Evolutionary conservation across 1,140 invertebrate species (phyloP), one percentile per base, ranked within the genome.

Genomic region (Aphelinus certus): DNA sequence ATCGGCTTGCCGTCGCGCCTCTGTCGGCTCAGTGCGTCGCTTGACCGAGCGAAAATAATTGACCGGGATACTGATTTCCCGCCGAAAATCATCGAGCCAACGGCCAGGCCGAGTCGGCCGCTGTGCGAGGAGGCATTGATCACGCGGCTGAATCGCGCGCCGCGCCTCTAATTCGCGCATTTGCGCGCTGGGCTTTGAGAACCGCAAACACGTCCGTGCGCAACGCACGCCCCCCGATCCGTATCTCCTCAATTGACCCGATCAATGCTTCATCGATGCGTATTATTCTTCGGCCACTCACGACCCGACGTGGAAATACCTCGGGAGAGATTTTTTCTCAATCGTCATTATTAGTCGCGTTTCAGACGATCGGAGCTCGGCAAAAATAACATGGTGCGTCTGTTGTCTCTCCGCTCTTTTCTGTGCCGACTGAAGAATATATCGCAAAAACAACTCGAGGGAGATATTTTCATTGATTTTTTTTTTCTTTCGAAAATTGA

Each of bases 1-100:
- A 64, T 65, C 71, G 57, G 71, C 56, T 67, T 67, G 64, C 67
- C 61, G 65, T 73, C 67, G 64, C 64, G 67, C 56, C 26, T 66
- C 71, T 45, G 45, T 55, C 58, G 62, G 62, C 57, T 61, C 51
- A 10, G 68, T 26, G 56, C 6, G 56, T 48, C 42, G 51, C 9
- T 53, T 63, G 63, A 58, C 51, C 53, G 47, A 65, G 56, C 26
- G 42, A 66, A 67, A 73, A 73, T 73, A 73, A 73, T 66, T 66
- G 10, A 46, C 10, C 61, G 45, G 43, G 1, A 46, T 63, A 26
- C 26, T 26, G 26, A 48, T 53, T 26, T 0, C 2, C 10, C 56
- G 43, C 48, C 49, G 49, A 60, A 60, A 42, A 42, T 60, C 58
- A 42, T 6, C 26, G 58, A 42, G 42, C 5, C 26, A 42, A 1